Base-by-base conservation (phyloP, 2,113 vertebrate species). In the Proterorhinus semilunaris region DNA sequence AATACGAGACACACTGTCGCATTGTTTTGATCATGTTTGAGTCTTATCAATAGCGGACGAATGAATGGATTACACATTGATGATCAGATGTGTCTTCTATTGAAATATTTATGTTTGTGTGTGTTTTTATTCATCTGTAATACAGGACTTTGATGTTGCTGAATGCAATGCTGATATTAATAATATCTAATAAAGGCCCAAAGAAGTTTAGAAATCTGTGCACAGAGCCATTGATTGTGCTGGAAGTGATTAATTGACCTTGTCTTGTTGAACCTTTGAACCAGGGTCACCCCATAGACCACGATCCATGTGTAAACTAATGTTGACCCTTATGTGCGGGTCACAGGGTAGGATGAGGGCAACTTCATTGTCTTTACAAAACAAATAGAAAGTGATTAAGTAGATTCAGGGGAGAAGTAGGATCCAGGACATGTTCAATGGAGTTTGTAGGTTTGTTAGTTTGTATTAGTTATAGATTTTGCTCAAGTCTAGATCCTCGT, bases 181-280 rank as follows among this genome's bases (percentile, higher is more conserved):
- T 7, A 47, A 7, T 47, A 47, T 47, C 1, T 47, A 47, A 47
- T 47, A 10, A 47, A 47, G 7, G 7, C 7, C 46, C 2, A 47
- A 47, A 36, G 4, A 36, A 36, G 27, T 36, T 36, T 36, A 36
- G 27, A 36, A 36, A 36, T 5, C 27, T 36, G 55, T 58, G 55
- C 27, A 42, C 55, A 58, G 13, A 58, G 27, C 27, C 55, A 42
- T 6, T 58, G 55, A 58, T 58, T 58, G 55, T 58, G 55, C 13
- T 42, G 5, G 42, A 58, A 58, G 55, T 58, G 55, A 58, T 58
- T 58, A 6, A 42, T 42, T 58, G 55, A 42, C 12, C 12, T 58
- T 58, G 27, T 36, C 16, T 7, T 13, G 55, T 6, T 58, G 55
- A 58, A 11, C 54, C 54, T 12, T 57, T 58, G 55, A 58, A 58